Conservation (phyloP, 1,140 invertebrate genomes). For the Ceratosolen solmsi region DNA sequence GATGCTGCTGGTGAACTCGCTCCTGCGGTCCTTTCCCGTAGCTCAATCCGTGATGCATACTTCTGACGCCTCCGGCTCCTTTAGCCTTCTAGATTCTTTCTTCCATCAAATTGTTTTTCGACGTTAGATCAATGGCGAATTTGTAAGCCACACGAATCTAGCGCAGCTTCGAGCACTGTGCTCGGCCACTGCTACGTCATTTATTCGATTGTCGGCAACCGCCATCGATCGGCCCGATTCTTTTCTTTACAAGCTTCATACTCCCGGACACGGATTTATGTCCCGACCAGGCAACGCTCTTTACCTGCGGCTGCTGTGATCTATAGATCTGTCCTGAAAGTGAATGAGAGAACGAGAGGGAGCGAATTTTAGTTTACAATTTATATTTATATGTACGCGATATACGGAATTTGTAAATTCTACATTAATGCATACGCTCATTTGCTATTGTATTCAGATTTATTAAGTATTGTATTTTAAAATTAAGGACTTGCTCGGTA, state of each 20-base stretch:
- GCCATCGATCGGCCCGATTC: background rate
- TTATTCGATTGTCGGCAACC: background rate
- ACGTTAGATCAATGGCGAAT: background rate
- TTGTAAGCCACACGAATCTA: background rate
- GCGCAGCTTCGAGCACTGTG: background rate
- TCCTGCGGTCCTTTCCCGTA: slow-evolving; percentile 69
- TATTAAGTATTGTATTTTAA: too few species aligned
- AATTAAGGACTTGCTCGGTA: too few species aligned
- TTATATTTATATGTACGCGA: too few species aligned
- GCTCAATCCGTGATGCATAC: slow-evolving; percentile 62
- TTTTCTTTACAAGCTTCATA: background rate
- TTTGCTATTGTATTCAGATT: too few species aligned
- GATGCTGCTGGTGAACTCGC: slow-evolving; percentile 66
- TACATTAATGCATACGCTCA: too few species aligned
- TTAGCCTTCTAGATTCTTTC: background rate
- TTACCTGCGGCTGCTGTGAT: background rate
- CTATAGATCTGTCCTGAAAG: too few species aligned
- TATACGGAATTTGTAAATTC: too few species aligned
- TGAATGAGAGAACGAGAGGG: too few species aligned
- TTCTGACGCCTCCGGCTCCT: background rate
- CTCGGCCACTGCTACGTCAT: background rate
- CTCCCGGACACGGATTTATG: background rate
- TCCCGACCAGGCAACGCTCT: background rate
- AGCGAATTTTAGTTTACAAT: too few species aligned
- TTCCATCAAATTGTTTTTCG: background rate